A percentile compares a stretch with the other conserved stretches of the same genome.
These are phyloP conservation scores for Thomomys bottae DNA, from an alignment of 2,113 vertebrate species.

Conservation along the genomic window DNA sequence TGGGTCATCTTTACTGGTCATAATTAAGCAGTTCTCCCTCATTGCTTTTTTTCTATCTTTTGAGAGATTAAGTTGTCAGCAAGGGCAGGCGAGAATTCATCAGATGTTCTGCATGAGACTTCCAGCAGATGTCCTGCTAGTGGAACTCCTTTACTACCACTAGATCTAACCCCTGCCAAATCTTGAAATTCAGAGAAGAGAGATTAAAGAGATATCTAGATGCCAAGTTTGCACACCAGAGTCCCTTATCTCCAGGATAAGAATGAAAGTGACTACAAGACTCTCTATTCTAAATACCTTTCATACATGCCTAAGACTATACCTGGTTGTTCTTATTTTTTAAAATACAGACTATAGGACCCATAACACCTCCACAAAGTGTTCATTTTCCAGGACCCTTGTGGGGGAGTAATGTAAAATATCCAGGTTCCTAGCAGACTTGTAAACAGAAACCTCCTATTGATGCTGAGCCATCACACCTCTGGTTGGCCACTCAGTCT, in stretches of 20 bases:
- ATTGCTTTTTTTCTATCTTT: conserved; percentile 43
- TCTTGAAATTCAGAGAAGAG: conserved; percentile 48
- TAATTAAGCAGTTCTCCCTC: conserved; percentile 33
- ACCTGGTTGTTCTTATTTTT: not conserved
- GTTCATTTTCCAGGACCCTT: not conserved
- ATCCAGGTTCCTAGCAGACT: not conserved
- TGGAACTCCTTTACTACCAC: conserved; percentile 51
- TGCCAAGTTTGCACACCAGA: not conserved
- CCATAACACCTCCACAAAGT: not conserved
- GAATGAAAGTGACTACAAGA: conserved; percentile 7
- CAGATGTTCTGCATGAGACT: conserved; percentile 48
- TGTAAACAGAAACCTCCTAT: not conserved
- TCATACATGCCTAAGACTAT: not conserved
- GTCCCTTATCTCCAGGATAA: not conserved
- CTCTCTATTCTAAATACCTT: not conserved
- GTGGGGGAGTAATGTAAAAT: not conserved
- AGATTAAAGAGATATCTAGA: conserved; percentile 34
- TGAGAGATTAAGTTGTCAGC: conserved; percentile 63
- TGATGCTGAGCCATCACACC: not conserved
- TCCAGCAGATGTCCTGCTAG: conserved; percentile 54
- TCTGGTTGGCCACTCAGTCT: not conserved
- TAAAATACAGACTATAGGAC: not conserved
- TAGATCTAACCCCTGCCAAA: conserved; percentile 57
- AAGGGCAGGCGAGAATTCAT: conserved; percentile 29
- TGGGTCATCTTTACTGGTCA: not conserved